Base-by-base conservation (phyloP, 2,888 invertebrate species). In the Nomada fabriciana region DNA sequence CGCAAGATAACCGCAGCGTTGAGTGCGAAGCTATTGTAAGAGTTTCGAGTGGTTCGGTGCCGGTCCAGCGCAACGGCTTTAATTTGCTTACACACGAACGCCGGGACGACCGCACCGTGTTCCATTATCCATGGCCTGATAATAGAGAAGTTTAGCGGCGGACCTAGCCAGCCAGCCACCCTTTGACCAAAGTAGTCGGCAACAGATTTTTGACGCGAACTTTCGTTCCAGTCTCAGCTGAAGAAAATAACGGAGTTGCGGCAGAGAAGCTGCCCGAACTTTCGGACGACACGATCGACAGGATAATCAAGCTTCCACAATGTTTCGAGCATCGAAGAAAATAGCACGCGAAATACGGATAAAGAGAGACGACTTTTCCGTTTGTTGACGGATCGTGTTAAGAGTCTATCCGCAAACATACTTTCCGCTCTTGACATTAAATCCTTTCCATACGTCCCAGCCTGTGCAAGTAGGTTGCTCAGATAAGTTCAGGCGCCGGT, bases 31-130 rank as follows among this genome's bases (percentile, higher is more conserved):
- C 53, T 68, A 70, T 74, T 70, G 57, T 63, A 75, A 76, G 81
- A 76, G 75, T 83, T 85, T 53, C 61, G 47, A 42, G 57, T 53
- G 57, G 65, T 63, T 61, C 20, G 36, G n/a, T 18, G 43, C 9
- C 4, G n/a, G 53, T n/a, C 11, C 43, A 36, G 13, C 18, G 52
- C 52, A 68, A 63, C 71, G 71, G 76, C 67, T 80, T 80, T 80
- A 76, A 83, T 80, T 73, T 73, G 72, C 43, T 86, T 73, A 81
- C 57, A 68, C 76, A 23, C 55, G 50, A 36, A 57, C 23, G 18
- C 5, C 10, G 18, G 15, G 52, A 80, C 72, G 57, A 29, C 64
- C 57, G 2, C 23, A 18, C n/a, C n/a, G 47, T 42, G 42, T 25
- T 23, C 80, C 43, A 52, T 72, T 78, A 78, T 59, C 68, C 11